Evolutionary conservation across 2,888 invertebrate species (phyloP), one percentile per base, ranked within the genome.

Genomic region (Plemyria rubiginata): DNA sequence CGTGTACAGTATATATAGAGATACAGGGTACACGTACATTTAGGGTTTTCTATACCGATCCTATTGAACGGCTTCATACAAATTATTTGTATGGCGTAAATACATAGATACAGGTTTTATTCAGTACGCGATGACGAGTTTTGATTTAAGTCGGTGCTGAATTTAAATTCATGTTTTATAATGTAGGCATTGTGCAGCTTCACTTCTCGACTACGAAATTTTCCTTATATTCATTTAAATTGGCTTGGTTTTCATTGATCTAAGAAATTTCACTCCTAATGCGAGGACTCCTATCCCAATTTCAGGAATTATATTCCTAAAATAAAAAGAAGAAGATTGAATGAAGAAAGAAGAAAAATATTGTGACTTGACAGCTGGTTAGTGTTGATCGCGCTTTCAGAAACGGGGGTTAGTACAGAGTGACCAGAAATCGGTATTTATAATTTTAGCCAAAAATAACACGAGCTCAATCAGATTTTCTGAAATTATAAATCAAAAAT

Each of bases 181-280:
- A n/a, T n/a, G n/a, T n/a, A n/a, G n/a, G n/a, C n/a, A n/a, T n/a
- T 62, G 49, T 62, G 16, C 48, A 62, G 56, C 56, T 50, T 29
- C 36, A 11, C 45, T 45, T 13, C 36, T 43, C 36, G 5, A 4
- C 48, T 48, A 28, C 45, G 22, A 48, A 41, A 45, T 54, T 50
- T 50, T 60, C n/a, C n/a, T 50, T 45, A 54, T 38, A n/a, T 38
- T 38, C 1, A 54, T 50, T 38, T 41, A 15, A 28, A 48, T 29
- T 36, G 9, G 11, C 55, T 61, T 61, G n/a, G 40, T 32, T 32
- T 36, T 52, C 16, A 52, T 51, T 22, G 38, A 61, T 53, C 40
- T 51, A 61, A 29, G 28, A 29, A 15, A 45, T 46, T 51, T 45
- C 22, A 8, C 22, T 22, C 22, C 3, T 22, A 2, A n/a, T n/a